Base-by-base conservation (phyloP, 37 sponge, comb jelly and placozoan genomes). In the Cladorhizidae sp. region DNA sequence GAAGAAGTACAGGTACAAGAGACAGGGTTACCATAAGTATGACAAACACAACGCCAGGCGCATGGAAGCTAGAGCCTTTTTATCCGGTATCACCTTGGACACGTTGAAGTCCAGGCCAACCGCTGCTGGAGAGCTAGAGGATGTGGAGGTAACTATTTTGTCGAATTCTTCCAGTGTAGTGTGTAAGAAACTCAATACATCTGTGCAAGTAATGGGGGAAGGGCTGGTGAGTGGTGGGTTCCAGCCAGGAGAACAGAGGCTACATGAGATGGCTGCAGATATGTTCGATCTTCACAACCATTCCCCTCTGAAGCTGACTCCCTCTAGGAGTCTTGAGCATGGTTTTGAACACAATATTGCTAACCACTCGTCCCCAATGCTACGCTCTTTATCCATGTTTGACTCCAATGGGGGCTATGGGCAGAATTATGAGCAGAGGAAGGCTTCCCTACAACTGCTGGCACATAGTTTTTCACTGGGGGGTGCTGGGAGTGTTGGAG, bases 1-100 rank as follows among this genome's bases (percentile, higher is more conserved):
- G 29, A 80, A 71, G 41, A 81, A 82, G 32, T 57, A 42, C 3
- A 64, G 79, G 32, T 71, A 71, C 67, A 69, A 65, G 9, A 79
- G 73, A 33, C 72, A 67, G 62, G 90, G 80, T 3, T 80, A 84
- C 64, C 83, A 78, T 40, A 80, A 36, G 31, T 79, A 79, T 0
- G 87, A 87, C 84, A 76, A 80, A 72, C 85, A 88, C 32, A 88
- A 89, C 31, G 77, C 88, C 2, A 83, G 91, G 52, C 79, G 95
- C 39, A 72, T 61, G 25, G 91, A 85, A 56, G 95, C 95, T 0
- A 70, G 73, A 57, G 43, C 67, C 0, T 94, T 94, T 61, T 79
- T 94, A 6, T 57, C 65, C 1, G 88, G 88, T 1, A 94, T 94
- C 45, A 40, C 84, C 29, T 57, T 88, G 52, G 90, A 93, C 64